These are phyloP conservation scores for Oscheius sp. DNA, from an alignment of 2,888 invertebrate species.

Conservation along the genomic window DNA sequence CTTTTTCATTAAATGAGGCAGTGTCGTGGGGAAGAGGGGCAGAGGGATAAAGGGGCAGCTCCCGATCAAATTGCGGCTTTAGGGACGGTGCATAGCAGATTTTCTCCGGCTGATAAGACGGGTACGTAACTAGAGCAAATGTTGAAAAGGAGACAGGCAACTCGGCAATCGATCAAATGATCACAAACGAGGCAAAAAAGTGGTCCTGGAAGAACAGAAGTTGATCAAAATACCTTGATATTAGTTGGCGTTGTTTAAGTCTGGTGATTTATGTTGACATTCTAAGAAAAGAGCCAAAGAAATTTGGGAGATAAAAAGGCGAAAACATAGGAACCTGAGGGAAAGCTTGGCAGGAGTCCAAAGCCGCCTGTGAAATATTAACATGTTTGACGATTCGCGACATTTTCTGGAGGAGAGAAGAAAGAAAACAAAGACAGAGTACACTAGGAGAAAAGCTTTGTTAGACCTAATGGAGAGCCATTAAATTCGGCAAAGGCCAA, in stretches of 20 bases:
- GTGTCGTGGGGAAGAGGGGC: neutral
- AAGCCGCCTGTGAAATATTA: no score
- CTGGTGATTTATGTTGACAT: neutral
- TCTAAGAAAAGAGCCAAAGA: neutral
- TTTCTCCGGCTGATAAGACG: neutral
- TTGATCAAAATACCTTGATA: no score
- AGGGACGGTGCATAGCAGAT: neutral
- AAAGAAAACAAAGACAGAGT: no score
- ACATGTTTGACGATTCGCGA: no score
- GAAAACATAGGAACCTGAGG: neutral
- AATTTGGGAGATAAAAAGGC: no score
- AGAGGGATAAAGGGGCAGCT: slow-evolving; percentile 4
- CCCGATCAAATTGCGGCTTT: slow-evolving; percentile 6
- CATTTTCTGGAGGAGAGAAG: no score
- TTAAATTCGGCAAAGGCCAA: no score
- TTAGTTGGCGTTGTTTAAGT: no score
- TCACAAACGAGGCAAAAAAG: neutral
- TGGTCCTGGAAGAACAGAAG: no score
- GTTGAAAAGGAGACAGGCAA: neutral
- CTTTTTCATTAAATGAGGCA: slow-evolving; percentile 4
- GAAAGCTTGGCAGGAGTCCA: no score
- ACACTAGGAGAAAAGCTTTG: no score
- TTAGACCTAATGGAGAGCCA: no score
- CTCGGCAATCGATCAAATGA: neutral
- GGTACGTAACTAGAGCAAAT: neutral